phyloP scores from a whole-genome alignment of 2,888 invertebrate species.

The Cephus nigrinus region DNA sequence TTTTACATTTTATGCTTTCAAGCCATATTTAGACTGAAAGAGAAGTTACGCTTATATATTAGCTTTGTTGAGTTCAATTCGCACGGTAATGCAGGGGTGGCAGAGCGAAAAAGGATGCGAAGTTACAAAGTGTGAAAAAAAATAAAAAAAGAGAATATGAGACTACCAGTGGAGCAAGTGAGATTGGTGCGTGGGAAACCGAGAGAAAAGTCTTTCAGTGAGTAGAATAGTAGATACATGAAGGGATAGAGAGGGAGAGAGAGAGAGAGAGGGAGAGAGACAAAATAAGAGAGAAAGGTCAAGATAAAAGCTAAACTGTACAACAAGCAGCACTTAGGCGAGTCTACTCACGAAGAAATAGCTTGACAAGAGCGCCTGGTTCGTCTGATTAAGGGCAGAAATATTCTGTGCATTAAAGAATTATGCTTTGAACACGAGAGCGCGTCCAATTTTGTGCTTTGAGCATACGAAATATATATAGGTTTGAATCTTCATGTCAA shows the following conservation, averaged over 20 bases:
- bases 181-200: background rate
- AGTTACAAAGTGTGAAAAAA: background rate
- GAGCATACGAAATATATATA: background rate
- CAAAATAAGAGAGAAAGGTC: conserved; percentile 18
- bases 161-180: background rate
- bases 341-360: conserved; percentile 24
- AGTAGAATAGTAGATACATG: background rate
- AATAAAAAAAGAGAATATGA: conserved; percentile 5
- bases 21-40: background rate
- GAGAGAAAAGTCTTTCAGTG: background rate
- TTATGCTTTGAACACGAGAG: conserved; percentile 8
- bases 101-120: background rate
- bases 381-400: conserved; percentile 38
- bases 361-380: conserved; percentile 18
- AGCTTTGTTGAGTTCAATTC: conserved; percentile 33
- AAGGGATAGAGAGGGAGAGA: conserved; percentile 10
- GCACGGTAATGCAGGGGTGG: background rate
- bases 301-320: conserved; percentile 41
- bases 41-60: conserved; percentile 34
- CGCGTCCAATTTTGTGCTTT: background rate
- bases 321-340: conserved; percentile 43
- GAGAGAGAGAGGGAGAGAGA: background rate
- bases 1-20: background rate
- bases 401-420: conserved; percentile 38
- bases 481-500: background rate